Conservation (phyloP, 2,113 vertebrate species). For the Malaclemys terrapin region DNA sequence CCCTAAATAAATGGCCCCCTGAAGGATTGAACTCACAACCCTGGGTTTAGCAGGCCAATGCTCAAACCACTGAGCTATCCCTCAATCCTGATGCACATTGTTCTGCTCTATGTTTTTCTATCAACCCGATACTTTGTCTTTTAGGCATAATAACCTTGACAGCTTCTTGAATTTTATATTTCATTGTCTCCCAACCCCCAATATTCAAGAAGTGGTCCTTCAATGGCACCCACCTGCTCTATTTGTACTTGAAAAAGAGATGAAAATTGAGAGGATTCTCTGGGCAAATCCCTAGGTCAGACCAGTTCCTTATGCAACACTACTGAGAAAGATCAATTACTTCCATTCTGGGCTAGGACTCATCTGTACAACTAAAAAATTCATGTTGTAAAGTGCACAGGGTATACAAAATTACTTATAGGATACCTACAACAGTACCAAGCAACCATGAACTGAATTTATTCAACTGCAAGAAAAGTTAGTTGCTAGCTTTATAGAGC, state of each 20-base stretch:
- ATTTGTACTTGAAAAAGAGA: background rate
- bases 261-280: background rate
- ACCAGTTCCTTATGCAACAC: accelerated
- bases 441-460: background rate
- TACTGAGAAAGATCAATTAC: background rate
- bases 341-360: background rate
- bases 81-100: no score
- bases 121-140: no score
- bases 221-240: background rate
- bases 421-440: background rate
- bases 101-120: no score
- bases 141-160: background rate
- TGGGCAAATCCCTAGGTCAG: background rate
- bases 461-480: background rate
- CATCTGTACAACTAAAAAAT: background rate
- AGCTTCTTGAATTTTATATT: background rate
- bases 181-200: background rate
- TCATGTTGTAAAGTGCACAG: background rate
- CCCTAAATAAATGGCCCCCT: no score
- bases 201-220: background rate
- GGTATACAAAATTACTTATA: background rate
- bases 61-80: no score
- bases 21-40: no score
- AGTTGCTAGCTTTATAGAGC: background rate
- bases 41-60: no score